phyloP scores from a whole-genome alignment of 2,113 vertebrate species.

The Tursiops truncatus region DNA sequence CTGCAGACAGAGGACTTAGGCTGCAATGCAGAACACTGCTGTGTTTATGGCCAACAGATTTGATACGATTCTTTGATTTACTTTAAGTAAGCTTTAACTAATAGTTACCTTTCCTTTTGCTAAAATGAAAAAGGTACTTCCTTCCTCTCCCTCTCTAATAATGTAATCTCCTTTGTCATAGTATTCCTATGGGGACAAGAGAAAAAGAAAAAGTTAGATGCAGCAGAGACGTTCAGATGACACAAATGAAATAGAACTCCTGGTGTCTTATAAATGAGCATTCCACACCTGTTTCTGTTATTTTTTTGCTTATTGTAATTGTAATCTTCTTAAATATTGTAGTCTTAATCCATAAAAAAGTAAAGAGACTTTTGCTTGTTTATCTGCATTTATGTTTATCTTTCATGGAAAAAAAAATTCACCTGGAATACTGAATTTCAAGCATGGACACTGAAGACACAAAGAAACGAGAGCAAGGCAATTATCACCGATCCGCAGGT shows the following conservation, averaged over 20 bases:
- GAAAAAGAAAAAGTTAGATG: background rate
- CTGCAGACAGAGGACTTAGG: background rate
- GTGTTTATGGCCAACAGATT: background rate
- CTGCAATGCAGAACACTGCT: background rate
- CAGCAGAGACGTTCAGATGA: background rate
- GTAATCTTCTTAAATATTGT: background rate
- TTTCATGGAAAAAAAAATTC: background rate
- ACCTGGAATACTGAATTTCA: background rate
- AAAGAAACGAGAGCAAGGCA: background rate
- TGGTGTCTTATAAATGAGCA: background rate
- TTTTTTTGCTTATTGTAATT: background rate
- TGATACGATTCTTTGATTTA: background rate
- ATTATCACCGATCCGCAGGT: background rate
- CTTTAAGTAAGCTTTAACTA: background rate
- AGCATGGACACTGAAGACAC: background rate
- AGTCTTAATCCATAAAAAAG: background rate
- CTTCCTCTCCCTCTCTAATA: slow-evolving; percentile 94
- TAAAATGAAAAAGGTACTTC: slow-evolving; percentile 96
- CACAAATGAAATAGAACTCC: background rate
- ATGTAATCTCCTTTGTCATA: slow-evolving; percentile 95
- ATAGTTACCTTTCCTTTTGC: slow-evolving; percentile 92
- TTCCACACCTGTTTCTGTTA: background rate
- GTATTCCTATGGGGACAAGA: slow-evolving; percentile 85
- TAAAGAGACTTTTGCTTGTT: background rate
- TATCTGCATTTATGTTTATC: background rate